Percentiles rank a stretch among this genome's conserved stretches.
Evolutionary conservation across 2,797 vertebrate genomes (phyloP).

Genomic region (Eupleurogrammus muticus): DNA sequence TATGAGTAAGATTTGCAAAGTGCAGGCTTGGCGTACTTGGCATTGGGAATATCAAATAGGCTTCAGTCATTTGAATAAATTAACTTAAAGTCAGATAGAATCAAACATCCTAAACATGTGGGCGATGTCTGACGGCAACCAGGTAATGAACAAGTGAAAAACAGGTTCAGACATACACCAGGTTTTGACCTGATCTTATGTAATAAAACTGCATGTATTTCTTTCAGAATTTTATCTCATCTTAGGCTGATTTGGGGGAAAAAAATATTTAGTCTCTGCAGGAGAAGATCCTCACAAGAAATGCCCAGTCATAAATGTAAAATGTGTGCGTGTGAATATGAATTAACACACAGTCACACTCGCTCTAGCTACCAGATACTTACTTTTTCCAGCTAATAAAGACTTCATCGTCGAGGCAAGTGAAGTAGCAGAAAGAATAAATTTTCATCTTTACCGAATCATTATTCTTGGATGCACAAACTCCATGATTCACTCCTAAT

Average conservation of each 20-base stretch:
- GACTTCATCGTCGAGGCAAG: slow-evolving; percentile 21
- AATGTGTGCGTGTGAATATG: not conserved
- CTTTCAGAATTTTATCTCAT: not conserved
- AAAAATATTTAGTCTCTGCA: not conserved
- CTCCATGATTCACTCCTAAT: slow-evolving; percentile 57
- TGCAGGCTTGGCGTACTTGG: too few relatives aligned
- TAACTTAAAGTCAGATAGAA: too few relatives aligned
- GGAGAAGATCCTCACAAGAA: not conserved
- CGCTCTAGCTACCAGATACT: not conserved
- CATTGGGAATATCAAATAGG: too few relatives aligned
- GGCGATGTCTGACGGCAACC: too few relatives aligned
- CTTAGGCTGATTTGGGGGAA: not conserved
- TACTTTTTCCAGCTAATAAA: slow-evolving; percentile 11
- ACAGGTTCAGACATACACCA: too few relatives aligned
- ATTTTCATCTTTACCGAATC: slow-evolving; percentile 48
- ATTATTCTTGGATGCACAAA: slow-evolving; percentile 64
- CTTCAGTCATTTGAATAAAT: too few relatives aligned
- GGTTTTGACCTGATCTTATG: too few relatives aligned
- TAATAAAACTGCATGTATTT: not conserved
- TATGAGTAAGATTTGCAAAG: too few relatives aligned
- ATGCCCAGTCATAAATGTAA: not conserved
- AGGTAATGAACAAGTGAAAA: too few relatives aligned
- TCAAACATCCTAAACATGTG: too few relatives aligned
- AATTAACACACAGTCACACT: not conserved
- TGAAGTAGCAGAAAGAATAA: slow-evolving; percentile 34